These are phyloP conservation scores for Brachypalpus laphriformis DNA, from an alignment of 2,888 invertebrate genomes.

Conservation along the genomic window DNA sequence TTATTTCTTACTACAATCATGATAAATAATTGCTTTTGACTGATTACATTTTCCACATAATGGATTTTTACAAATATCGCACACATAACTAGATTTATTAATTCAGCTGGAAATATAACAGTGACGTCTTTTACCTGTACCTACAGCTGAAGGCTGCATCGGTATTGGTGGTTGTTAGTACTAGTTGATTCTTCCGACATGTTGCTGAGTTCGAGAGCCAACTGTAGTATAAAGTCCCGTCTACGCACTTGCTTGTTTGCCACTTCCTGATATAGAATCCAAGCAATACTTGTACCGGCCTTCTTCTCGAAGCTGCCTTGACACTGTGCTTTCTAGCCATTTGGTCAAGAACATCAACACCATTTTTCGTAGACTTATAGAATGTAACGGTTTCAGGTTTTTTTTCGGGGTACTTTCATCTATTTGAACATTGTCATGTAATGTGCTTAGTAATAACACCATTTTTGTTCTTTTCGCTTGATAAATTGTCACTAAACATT, in stretches of 20 bases:
- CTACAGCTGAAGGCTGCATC: no score
- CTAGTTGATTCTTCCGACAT: no score
- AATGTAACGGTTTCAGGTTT: not conserved
- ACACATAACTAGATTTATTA: not conserved
- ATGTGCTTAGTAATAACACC: slow-evolving; percentile 6
- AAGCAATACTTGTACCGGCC: not conserved
- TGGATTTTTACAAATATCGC: no score
- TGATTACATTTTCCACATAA: no score
- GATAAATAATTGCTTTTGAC: no score
- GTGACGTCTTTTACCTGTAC: no score
- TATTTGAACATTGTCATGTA: slow-evolving; percentile 4
- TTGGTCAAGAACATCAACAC: no score
- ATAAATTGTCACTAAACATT: slow-evolving; percentile 3
- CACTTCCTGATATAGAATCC: slow-evolving; percentile 8
- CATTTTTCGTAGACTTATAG: not conserved
- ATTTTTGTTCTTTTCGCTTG: not conserved
- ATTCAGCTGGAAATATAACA: no score
- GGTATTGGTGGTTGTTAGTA: no score
- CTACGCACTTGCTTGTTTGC: slow-evolving; percentile 10
- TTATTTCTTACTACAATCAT: slow-evolving; percentile 17
- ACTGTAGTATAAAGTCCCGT: slow-evolving; percentile 4
- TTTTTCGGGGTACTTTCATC: not conserved
- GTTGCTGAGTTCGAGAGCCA: no score
- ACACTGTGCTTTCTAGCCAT: no score
- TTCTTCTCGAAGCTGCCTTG: no score